Percentiles rank a stretch among this genome's conserved stretches.
These are phyloP conservation scores for Cervus canadensis DNA, from an alignment of 2,113 vertebrate species.

Conservation along the genomic window DNA sequence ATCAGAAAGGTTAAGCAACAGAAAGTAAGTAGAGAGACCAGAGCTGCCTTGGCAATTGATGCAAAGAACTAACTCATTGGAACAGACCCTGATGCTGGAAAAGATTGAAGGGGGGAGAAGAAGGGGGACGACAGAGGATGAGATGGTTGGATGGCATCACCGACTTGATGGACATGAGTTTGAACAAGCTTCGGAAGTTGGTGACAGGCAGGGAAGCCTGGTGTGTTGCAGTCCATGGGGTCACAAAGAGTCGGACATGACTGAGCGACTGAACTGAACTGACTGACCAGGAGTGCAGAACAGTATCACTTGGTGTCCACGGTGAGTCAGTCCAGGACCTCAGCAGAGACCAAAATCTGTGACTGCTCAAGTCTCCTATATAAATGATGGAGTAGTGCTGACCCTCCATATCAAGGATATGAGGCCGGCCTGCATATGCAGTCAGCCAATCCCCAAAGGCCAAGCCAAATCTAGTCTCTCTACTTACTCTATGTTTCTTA, in stretches of 20 bases:
- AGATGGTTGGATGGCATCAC: neutral
- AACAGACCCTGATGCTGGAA: neutral
- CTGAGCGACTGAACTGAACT: neutral
- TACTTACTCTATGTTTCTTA: too few relatives aligned
- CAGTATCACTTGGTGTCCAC: neutral
- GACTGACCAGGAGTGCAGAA: neutral
- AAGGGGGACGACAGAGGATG: neutral
- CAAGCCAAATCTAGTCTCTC: neutral
- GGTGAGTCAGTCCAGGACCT: neutral
- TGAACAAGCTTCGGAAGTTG: neutral
- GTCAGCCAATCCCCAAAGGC: neutral
- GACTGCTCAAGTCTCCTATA: neutral
- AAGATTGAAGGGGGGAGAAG: neutral
- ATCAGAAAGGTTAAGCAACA: neutral
- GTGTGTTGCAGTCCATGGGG: neutral
- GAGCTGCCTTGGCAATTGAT: neutral
- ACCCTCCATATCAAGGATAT: neutral
- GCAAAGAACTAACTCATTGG: neutral
- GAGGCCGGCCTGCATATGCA: neutral
- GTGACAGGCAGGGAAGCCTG: neutral
- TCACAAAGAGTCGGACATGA: neutral
- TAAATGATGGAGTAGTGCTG: neutral
- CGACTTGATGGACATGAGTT: neutral
- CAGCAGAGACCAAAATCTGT: neutral
- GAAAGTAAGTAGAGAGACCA: neutral